Percentiles rank a stretch among this genome's conserved stretches.
Evolutionary conservation across 53 echinoderm and acorn worm genomes (phyloP).

Genomic region (Paracentrotus lividus): DNA sequence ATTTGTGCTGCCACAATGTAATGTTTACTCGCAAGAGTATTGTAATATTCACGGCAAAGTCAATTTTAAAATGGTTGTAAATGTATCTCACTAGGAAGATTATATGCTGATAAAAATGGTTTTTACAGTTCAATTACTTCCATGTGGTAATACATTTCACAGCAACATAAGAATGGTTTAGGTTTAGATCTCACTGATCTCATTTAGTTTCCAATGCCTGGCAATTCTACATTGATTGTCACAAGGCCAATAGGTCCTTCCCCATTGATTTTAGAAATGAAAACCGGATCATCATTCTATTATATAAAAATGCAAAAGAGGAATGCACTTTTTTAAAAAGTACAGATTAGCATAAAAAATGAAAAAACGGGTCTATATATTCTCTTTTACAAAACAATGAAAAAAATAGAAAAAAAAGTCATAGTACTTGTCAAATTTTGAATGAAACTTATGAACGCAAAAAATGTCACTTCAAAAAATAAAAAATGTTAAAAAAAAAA

Average conservation of each 20-base stretch:
- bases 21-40: neutral
- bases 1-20: neutral
- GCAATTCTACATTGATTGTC: neutral
- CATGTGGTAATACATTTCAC: neutral
- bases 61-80: neutral
- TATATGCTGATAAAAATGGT: neutral
- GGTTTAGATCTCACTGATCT: neutral
- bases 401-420: conserved; percentile 44
- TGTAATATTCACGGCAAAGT: neutral
- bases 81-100: neutral
- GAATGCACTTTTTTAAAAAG: conserved; percentile 8
- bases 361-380: conserved; percentile 43
- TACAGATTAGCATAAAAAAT: conserved; percentile 26
- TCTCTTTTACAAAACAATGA: conserved; percentile 41
- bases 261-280: neutral
- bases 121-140: neutral
- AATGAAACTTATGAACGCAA: conserved; percentile 58
- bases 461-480: conserved; percentile 45
- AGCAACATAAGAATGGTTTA: neutral
- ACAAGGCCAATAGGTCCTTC: neutral
- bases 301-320: neutral
- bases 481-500: conserved; percentile 50
- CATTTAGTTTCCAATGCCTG: neutral
- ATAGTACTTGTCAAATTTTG: conserved; percentile 53
- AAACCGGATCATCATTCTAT: neutral